Percentiles rank a stretch among this genome's conserved stretches.
Conservation (phyloP, 2,113 vertebrate genomes). For the Xyrauchen texanus region DNA sequence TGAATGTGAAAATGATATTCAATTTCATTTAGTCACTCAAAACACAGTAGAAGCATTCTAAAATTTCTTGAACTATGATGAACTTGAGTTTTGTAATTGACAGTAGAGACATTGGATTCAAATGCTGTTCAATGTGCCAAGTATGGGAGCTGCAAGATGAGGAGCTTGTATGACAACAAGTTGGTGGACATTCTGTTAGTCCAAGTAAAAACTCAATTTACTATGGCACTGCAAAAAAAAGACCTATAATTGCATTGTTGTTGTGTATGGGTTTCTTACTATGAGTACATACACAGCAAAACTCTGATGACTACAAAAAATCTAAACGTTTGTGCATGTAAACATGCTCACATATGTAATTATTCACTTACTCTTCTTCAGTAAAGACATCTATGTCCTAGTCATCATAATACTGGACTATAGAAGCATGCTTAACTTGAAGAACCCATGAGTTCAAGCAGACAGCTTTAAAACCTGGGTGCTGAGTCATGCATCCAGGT, state of each 20-base stretch:
- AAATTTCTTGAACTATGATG: background rate
- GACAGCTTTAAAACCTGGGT: background rate
- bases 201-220: no score
- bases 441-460: background rate
- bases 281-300: no score
- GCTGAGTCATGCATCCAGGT: background rate
- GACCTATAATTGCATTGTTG: no score
- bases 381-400: background rate
- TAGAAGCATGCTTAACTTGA: background rate
- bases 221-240: no score
- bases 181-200: background rate
- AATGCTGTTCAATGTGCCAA: background rate
- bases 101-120: no score
- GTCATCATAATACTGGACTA: background rate
- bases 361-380: background rate
- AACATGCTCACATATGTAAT: background rate
- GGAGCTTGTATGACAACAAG: background rate
- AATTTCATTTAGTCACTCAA: no score
- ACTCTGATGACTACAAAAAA: no score
- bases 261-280: no score
- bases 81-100: no score
- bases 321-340: no score
- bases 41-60: background rate
- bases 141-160: background rate
- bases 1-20: no score